Percentiles rank a stretch among this genome's conserved stretches.
These are phyloP conservation scores for Struthio camelus DNA, from an alignment of 2,113 vertebrate genomes.

Conservation along the genomic window DNA sequence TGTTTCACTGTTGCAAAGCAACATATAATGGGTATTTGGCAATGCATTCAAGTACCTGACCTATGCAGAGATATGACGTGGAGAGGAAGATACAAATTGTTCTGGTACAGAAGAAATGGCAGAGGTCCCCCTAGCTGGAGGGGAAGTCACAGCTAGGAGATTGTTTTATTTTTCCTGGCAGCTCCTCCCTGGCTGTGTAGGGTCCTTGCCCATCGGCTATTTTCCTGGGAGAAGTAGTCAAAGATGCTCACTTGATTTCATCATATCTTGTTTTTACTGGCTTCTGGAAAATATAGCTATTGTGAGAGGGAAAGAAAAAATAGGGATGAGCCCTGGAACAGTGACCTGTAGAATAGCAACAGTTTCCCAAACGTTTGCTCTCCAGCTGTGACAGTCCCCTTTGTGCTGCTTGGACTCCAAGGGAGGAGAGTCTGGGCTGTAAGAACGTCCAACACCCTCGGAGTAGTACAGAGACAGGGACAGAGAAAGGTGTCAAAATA, in stretches of 20 bases:
- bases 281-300: slow-evolving; percentile 26
- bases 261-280: slow-evolving; percentile 12
- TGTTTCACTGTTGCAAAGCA: neutral
- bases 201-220: slow-evolving; percentile 18
- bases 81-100: neutral
- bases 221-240: slow-evolving; percentile 33
- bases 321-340: neutral
- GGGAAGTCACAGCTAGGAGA: neutral
- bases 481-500: neutral
- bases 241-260: neutral
- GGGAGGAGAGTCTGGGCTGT: neutral
- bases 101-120: neutral
- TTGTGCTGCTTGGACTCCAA: neutral
- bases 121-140: neutral
- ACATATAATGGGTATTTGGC: neutral
- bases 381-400: neutral
- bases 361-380: neutral
- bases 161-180: slow-evolving; percentile 36
- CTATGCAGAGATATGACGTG: neutral
- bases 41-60: neutral
- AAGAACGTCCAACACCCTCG: neutral
- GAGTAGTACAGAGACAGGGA: neutral
- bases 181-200: neutral
- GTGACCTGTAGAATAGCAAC: fast-evolving
- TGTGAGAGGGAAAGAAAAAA: neutral